Evolutionary conservation across 2,797 vertebrate genomes (phyloP), one percentile per base, ranked within the genome.

Genomic region (Protonibea diacanthus): DNA sequence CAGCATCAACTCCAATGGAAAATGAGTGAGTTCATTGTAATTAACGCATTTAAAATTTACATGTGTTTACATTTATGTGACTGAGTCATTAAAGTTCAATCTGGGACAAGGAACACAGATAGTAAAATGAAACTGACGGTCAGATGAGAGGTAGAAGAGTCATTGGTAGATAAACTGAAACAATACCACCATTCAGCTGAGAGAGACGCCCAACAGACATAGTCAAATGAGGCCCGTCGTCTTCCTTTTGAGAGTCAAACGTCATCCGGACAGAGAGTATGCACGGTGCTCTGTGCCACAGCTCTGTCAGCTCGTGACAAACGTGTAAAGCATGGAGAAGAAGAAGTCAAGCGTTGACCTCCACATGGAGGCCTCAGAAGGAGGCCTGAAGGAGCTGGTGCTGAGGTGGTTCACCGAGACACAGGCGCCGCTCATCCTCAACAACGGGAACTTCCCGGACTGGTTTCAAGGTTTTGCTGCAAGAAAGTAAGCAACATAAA

Each of bases 401-500:
- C 56, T 93, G 25, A 86, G 75, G 33, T 96, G 96, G 95, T 96
- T 97, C 86, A 92, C 86, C 0, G 94, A 96, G 71, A 96, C 94
- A 0, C 96, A 96, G 93, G 92, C 89, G 0, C 76, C 86, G 0
- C 73, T 92, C 58, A 84, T 97, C 20, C 60, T 94, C 60, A 87
- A 90, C 61, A 80, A 95, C 0, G 96, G 95, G 8, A 85, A 63
- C 48, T 94, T 97, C 71, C 97, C 96, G 0, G 81, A 90, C 42
- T 97, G 97, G 97, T 97, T 97, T 74, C 95, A 95, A 13, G 96
- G 97, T 60, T 95, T 97, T 71, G 79, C 96, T 33, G 86, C 93
- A 0, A 94, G 96, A 84, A 96, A 94, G 97, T 97, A 94, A 96
- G 96, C 21, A 27, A n/a, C 29, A 15, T n/a, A 14, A 33, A 20